A percentile compares a stretch with the other conserved stretches of the same genome.
These are phyloP conservation scores for Malacoctenus gilli DNA, from an alignment of 2,797 vertebrate genomes.

Conservation along the genomic window DNA sequence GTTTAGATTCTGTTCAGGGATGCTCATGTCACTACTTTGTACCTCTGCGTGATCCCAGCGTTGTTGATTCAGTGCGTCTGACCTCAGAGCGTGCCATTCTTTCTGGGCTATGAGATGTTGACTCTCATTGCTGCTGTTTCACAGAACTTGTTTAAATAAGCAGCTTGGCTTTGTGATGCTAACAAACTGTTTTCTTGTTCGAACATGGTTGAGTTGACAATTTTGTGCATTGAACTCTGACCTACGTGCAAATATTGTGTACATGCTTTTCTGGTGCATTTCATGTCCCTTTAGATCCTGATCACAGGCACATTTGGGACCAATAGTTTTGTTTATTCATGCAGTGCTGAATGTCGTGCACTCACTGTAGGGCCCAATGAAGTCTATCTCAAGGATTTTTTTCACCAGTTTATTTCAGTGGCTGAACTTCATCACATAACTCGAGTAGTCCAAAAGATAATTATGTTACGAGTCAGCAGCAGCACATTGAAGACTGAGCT, in stretches of 20 bases:
- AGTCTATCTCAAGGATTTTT: too few species aligned
- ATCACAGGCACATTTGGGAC: not conserved
- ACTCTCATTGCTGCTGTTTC: constrained; percentile 9
- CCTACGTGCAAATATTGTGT: constrained; percentile 2
- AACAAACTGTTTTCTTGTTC: constrained; percentile 14
- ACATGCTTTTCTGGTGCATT: constrained; percentile 3
- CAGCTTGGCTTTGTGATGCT: constrained; percentile 1
- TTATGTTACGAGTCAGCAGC: too few species aligned
- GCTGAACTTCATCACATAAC: too few species aligned
- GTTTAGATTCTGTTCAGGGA: not conserved
- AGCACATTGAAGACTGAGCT: too few species aligned
- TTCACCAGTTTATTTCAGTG: too few species aligned
- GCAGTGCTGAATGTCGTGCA: too few species aligned
- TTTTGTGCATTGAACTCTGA: constrained; percentile 32
- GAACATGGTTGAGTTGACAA: constrained; percentile 27
- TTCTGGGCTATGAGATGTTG: not conserved
- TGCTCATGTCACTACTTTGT: not conserved
- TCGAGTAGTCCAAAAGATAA: too few species aligned
- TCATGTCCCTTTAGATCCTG: not conserved
- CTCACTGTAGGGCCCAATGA: too few species aligned
- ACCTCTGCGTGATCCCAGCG: not conserved
- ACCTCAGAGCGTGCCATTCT: too few species aligned
- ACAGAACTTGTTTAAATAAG: not conserved
- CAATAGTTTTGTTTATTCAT: not conserved
- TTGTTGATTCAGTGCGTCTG: too few species aligned